Base-by-base conservation (phyloP, 2,888 invertebrate genomes). In the Pseudococcus jackbeardsleyi region DNA sequence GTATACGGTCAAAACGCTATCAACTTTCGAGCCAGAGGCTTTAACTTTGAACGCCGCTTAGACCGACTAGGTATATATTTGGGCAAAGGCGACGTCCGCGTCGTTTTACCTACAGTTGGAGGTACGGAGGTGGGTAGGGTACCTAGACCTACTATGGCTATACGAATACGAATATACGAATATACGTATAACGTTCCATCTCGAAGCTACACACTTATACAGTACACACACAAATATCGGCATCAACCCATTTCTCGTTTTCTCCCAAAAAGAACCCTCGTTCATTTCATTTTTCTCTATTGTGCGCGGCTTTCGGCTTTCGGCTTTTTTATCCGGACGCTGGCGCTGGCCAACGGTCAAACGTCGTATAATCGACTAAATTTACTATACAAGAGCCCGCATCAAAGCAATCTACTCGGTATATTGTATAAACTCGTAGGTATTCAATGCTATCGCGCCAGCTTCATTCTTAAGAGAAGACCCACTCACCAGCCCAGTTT, bases 331-430 rank as follows among this genome's bases (percentile, higher is more conserved):
- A 33, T 33, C 68, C 68, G 68, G 68, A 26, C 59, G 59, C 8
- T 64, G 22, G 68, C 68, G 68, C 26, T 33, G 26, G 26, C 26
- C 1, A 72, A 12, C 68, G 68, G 68, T 72, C 68, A 72, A 72
- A 72, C 68, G 68, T 64, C 68, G 68, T 72, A 72, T 72, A 72
- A 72, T 72, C 68, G 68, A 72, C 68, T 72, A 33, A 72, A 72
- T 72, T 72, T 72, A 15, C 68, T 11, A 72, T 26, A 68, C 26
- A 68, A 68, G 68, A 72, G 68, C 68, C 68, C 68, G 68, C 68
- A 72, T 72, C 26, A 72, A 72, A 72, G 68, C 26, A 72, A 59
- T 33, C 68, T 72, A 72, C 33, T 72, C 68, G 26, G n/a, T n/a
- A n/a, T n/a, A n/a, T 33, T 33, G 1, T 33, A 33, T 33, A 33